phyloP scores from a whole-genome alignment of 1,140 invertebrate genomes.

The Plectus sambesii region DNA sequence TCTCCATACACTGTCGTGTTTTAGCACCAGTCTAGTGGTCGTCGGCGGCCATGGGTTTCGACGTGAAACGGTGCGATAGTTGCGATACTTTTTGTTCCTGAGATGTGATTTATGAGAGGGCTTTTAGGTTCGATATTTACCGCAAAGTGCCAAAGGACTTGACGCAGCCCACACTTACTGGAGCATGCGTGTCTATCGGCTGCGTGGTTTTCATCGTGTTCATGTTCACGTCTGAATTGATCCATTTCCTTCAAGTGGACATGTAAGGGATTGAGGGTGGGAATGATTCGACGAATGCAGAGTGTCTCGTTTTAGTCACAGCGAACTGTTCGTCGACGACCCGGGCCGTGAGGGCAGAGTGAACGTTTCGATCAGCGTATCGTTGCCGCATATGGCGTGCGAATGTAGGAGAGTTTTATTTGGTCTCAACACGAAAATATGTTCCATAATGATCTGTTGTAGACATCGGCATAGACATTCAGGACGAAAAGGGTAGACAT shows the following conservation, averaged over 20 bases:
- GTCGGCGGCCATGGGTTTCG: too few relatives aligned
- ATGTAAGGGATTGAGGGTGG: slow-evolving; percentile 49
- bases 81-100: too few relatives aligned
- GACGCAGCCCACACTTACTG: slow-evolving; percentile 55
- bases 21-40: too few relatives aligned
- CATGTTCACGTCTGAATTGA: slow-evolving; percentile 54
- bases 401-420: slow-evolving; percentile 49
- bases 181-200: slow-evolving; percentile 54
- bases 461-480: slow-evolving; percentile 57
- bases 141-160: slow-evolving; percentile 58
- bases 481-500: slow-evolving; percentile 58
- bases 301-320: slow-evolving; percentile 47
- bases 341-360: slow-evolving; percentile 51
- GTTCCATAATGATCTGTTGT: slow-evolving; percentile 9
- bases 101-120: too few relatives aligned
- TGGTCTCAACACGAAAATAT: not conserved
- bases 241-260: slow-evolving; percentile 52
- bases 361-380: slow-evolving; percentile 53
- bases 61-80: too few relatives aligned
- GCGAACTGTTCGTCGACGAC: slow-evolving; percentile 55
- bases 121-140: slow-evolving; percentile 57
- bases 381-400: slow-evolving; percentile 51
- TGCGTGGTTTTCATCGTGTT: slow-evolving; percentile 53
- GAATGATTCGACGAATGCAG: too few relatives aligned
- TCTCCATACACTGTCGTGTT: too few relatives aligned